These are phyloP conservation scores for Eulacestoma nigropectus DNA, from an alignment of 2,113 vertebrate species.

Conservation along the genomic window DNA sequence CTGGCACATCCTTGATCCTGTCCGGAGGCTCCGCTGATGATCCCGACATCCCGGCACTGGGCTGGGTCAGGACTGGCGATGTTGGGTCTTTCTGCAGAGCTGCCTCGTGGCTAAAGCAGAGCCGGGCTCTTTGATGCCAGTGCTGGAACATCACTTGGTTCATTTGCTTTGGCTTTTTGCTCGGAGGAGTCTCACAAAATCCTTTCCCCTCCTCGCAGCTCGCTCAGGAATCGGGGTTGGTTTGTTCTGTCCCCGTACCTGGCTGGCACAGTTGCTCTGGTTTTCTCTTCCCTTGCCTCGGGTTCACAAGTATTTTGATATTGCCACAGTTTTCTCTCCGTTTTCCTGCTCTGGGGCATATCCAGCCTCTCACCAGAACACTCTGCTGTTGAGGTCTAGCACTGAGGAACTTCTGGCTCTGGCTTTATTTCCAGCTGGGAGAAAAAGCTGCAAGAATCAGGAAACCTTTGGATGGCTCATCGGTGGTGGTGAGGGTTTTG, in stretches of 20 bases:
- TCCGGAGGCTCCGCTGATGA: not conserved
- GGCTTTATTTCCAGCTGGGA: not conserved
- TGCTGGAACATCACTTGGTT: not conserved
- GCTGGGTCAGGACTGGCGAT: not conserved
- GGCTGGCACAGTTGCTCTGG: not conserved
- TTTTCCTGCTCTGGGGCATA: not conserved
- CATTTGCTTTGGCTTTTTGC: not conserved
- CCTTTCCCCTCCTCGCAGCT: rapidly evolving
- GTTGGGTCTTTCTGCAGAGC: not conserved
- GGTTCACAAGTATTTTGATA: rapidly evolving
- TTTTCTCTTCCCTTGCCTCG: not conserved
- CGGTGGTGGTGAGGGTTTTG: not conserved
- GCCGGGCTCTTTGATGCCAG: not conserved
- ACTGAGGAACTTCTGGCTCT: not conserved
- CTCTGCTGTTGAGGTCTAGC: not conserved
- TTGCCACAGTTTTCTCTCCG: not conserved
- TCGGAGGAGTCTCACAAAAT: not conserved
- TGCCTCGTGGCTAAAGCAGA: not conserved
- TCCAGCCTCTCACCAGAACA: not conserved
- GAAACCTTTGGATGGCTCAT: not conserved
- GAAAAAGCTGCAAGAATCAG: not conserved
- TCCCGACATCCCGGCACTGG: not conserved
- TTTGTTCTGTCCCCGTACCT: not conserved
- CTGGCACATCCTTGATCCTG: not conserved
- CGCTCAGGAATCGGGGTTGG: rapidly evolving